phyloP scores from a whole-genome alignment of 2,113 vertebrate genomes.

The Proteles cristata region DNA sequence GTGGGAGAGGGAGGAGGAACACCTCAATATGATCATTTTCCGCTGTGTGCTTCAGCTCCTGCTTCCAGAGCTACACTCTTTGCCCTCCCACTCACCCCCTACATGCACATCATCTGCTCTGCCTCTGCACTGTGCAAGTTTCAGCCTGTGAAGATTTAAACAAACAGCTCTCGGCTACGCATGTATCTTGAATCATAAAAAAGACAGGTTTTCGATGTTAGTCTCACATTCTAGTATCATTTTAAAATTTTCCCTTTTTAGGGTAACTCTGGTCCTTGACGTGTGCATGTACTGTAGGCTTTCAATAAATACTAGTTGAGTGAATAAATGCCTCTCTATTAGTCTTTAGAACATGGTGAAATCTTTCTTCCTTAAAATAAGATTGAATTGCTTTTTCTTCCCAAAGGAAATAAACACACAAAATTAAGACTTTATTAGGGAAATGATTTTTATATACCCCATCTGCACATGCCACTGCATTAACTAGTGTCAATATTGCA shows the following conservation, averaged over 20 bases:
- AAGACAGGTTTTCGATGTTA: conserved; percentile 40
- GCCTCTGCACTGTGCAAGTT: conserved; percentile 2
- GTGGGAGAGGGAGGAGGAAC: conserved; percentile 62
- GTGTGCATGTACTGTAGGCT: neutral
- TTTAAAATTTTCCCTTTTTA: conserved; percentile 53
- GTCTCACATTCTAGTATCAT: conserved; percentile 23
- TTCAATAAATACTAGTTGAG: conserved; percentile 60
- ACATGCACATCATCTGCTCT: conserved; percentile 68
- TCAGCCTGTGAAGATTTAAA: conserved; percentile 55
- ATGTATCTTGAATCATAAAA: conserved; percentile 37
- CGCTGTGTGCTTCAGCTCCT: conserved; percentile 48
- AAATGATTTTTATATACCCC: conserved; percentile 33
- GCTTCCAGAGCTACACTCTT: conserved; percentile 55
- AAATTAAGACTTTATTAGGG: conserved; percentile 53
- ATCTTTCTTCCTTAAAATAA: conserved; percentile 60
- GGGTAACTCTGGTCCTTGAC: conserved; percentile 35
- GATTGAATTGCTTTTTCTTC: conserved; percentile 55
- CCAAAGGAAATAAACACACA: conserved; percentile 65
- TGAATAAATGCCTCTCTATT: conserved; percentile 57
- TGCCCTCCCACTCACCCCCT: conserved; percentile 69
- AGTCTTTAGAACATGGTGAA: conserved; percentile 23
- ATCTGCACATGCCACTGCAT: neutral
- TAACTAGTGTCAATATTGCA: conserved; percentile 55
- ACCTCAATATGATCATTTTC: conserved; percentile 58
- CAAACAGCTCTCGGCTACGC: conserved; percentile 50